phyloP scores from a whole-genome alignment of 1,140 invertebrate genomes.

The Triops cancriformis region DNA sequence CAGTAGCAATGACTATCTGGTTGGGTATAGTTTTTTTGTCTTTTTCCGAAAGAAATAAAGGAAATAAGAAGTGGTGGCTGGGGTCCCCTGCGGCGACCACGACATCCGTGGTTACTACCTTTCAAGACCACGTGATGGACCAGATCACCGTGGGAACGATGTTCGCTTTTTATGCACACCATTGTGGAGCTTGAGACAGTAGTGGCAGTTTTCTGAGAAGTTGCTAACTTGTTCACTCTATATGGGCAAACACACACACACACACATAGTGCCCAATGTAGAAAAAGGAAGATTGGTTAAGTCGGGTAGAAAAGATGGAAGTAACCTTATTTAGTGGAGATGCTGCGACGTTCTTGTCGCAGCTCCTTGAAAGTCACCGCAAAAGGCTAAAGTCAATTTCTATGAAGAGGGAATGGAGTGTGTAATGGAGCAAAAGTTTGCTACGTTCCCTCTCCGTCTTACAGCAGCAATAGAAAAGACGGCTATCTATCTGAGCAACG shows the following conservation, averaged over 20 bases:
- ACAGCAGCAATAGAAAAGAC: background rate
- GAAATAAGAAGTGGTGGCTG: background rate
- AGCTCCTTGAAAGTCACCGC: background rate
- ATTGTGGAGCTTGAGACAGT: background rate
- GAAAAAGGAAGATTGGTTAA: background rate
- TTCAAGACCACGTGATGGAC: slow-evolving; percentile 1
- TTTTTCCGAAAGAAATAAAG: background rate
- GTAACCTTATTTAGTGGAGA: background rate
- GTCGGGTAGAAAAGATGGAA: background rate
- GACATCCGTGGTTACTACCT: slow-evolving; percentile 13
- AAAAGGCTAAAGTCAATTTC: background rate
- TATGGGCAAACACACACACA: background rate
- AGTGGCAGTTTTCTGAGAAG: background rate
- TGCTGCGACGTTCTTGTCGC: background rate
- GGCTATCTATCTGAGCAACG: background rate
- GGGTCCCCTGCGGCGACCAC: background rate
- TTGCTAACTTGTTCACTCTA: background rate
- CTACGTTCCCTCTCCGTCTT: no score
- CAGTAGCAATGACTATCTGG: background rate
- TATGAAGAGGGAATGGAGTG: background rate
- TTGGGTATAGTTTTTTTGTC: no score
- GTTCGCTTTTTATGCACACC: background rate
- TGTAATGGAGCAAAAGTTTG: background rate
- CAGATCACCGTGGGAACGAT: slow-evolving; percentile 9
- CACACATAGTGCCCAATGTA: background rate